phyloP scores from a whole-genome alignment of 53 echinoderm and acorn worm species.

The Astropecten irregularis region DNA sequence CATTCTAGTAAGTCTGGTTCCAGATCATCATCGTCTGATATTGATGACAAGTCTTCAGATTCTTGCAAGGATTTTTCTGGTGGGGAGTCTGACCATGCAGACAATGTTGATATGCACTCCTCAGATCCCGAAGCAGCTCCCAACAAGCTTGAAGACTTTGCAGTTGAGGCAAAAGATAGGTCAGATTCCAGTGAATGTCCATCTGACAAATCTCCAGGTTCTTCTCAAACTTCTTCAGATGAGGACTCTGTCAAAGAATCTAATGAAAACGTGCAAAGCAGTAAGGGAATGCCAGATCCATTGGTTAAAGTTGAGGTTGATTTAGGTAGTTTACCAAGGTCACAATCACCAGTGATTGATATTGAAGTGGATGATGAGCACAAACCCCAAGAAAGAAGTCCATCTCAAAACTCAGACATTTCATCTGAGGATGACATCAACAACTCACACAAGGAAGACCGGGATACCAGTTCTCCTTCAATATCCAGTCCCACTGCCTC shows the following conservation, averaged over 20 bases:
- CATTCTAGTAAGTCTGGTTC: background rate
- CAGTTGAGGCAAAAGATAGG: background rate
- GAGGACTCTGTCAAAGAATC: conserved; percentile 8
- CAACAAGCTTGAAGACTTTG: background rate
- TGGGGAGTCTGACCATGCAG: background rate
- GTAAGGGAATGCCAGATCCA: background rate
- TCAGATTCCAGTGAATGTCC: background rate
- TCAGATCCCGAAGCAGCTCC: background rate
- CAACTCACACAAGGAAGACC: background rate
- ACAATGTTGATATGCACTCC: background rate
- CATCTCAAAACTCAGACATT: conserved; percentile 4
- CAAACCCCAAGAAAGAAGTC: background rate
- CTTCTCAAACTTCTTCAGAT: conserved; percentile 10
- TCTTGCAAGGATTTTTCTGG: background rate
- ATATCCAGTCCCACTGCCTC: conserved; percentile 39
- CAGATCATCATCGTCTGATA: background rate
- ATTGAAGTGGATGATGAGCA: background rate
- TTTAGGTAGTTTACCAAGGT: background rate
- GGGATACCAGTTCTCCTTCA: conserved; percentile 35
- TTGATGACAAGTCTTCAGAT: background rate
- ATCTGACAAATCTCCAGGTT: background rate
- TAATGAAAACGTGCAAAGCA: background rate
- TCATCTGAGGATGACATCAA: conserved; percentile 56
- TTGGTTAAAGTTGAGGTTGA: conserved; percentile 3
- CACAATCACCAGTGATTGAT: background rate